Evolutionary conservation across 2,888 invertebrate genomes (phyloP).

Genomic region (Dryocosmus kuriphilus): DNA sequence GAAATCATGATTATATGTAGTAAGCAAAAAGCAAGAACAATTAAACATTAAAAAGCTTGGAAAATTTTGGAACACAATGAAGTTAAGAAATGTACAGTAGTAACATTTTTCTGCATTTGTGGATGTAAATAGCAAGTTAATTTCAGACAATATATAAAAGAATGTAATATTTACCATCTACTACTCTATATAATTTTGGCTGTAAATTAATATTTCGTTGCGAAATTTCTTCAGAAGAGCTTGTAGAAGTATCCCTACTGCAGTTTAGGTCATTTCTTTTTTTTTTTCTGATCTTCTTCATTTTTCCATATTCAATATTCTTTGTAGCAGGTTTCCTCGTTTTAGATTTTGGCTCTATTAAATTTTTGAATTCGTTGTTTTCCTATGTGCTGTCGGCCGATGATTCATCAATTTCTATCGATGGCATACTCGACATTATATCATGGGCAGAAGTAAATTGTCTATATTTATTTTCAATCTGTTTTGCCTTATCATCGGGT

Average conservation of each 20-base stretch:
- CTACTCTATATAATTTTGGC: no score
- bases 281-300: background rate
- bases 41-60: no score
- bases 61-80: no score
- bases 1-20: no score
- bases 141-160: no score
- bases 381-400: background rate
- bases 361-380: background rate
- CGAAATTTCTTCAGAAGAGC: background rate
- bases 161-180: no score
- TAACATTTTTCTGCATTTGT: no score
- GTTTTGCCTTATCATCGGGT: background rate
- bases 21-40: no score
- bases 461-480: background rate
- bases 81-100: no score
- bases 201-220: no score
- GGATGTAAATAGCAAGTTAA: no score
- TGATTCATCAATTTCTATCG: background rate
- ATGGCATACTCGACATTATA: background rate
- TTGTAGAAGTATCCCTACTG: background rate
- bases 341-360: background rate
- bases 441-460: background rate
- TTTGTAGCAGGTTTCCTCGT: background rate
- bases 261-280: background rate
- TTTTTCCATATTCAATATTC: background rate